These are phyloP conservation scores for Cyrtodaria siliqua DNA, from an alignment of 2,888 invertebrate species.

Conservation along the genomic window DNA sequence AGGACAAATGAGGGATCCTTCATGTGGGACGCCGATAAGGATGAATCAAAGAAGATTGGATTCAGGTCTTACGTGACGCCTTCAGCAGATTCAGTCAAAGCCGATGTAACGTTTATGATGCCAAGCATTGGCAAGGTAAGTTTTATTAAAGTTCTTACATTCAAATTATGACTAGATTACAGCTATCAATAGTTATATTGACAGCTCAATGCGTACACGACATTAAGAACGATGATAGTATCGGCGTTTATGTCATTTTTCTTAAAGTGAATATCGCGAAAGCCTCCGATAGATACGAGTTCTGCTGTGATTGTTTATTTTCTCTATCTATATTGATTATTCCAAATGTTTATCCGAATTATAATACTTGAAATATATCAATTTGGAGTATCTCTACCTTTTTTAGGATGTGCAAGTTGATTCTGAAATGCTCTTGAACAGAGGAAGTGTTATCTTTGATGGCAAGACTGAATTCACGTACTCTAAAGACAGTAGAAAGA, in stretches of 20 bases:
- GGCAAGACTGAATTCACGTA: conserved; percentile 73
- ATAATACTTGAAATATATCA: no score
- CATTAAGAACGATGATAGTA: no score
- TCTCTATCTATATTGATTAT: not conserved
- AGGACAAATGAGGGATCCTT: conserved; percentile 58
- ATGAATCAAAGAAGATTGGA: conserved; percentile 68
- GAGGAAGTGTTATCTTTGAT: conserved; percentile 69
- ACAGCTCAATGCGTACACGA: no score
- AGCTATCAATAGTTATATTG: not conserved
- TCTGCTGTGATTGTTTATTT: no score
- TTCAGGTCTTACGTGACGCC: conserved; percentile 56
- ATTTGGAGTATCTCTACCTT: no score
- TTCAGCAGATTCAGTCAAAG: conserved; percentile 53
- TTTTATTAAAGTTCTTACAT: no score
- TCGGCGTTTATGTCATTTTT: no score
- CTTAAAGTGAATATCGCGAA: no score
- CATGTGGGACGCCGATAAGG: conserved; percentile 75
- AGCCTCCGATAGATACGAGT: no score
- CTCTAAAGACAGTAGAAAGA: conserved; percentile 71
- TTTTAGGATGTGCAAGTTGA: conserved; percentile 71
- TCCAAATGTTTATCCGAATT: conserved; percentile 19
- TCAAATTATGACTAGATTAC: no score
- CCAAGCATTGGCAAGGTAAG: conserved; percentile 73
- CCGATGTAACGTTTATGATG: conserved; percentile 68
- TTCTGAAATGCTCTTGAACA: conserved; percentile 70